Conservation (phyloP, 2,113 vertebrate species). For the Amia ocellicauda region DNA sequence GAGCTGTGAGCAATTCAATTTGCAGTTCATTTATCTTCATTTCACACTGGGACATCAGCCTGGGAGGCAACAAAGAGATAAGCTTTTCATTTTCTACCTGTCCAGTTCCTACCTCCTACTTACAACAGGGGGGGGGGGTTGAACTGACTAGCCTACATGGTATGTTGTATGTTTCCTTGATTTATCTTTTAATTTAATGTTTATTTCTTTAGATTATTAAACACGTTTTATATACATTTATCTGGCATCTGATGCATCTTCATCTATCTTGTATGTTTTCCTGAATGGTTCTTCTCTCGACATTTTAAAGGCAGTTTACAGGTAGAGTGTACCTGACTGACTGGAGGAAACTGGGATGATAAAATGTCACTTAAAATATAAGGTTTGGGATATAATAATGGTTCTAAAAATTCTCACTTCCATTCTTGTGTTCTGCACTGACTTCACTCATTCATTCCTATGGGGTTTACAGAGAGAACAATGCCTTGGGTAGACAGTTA, state of each 20-base stretch:
- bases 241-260: background rate
- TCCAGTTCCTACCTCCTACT: background rate
- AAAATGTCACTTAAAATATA: no score
- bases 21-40: constrained; percentile 1
- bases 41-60: background rate
- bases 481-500: no score
- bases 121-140: background rate
- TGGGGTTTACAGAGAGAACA: no score
- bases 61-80: background rate
- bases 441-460: no score
- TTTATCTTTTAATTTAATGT: background rate
- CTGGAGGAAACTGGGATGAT: no score
- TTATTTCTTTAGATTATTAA: background rate
- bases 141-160: constrained; percentile 12
- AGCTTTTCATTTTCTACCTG: background rate
- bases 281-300: no score
- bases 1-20: background rate
- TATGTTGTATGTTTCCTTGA: background rate
- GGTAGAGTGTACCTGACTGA: no score
- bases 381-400: no score
- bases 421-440: no score
- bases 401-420: no score
- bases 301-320: no score
- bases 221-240: background rate
- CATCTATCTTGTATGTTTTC: no score